Conservation (phyloP, 1,140 invertebrate species). For the Thereuonema tuberculata region DNA sequence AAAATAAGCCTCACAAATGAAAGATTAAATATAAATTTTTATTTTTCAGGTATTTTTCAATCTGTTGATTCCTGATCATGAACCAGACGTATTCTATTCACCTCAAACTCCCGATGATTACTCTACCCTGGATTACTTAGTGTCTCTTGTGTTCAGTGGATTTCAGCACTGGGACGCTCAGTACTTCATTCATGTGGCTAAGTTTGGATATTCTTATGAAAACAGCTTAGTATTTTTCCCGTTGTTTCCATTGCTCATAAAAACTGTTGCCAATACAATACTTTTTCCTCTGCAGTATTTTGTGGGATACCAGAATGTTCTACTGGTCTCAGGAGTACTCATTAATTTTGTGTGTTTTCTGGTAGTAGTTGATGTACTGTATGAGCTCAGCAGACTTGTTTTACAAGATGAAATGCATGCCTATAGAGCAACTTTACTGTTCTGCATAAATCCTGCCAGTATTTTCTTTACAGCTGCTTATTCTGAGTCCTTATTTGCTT, state of each 20-base stretch:
- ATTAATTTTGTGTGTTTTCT: constrained; percentile 65
- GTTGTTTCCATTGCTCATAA: constrained; percentile 56
- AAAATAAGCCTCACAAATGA: no score
- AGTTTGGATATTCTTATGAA: constrained; percentile 85
- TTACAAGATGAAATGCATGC: constrained; percentile 51
- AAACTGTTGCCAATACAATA: constrained; percentile 26
- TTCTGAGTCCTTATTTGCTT: constrained; percentile 75
- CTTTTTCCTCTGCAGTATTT: constrained; percentile 8
- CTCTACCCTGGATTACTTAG: constrained; percentile 41
- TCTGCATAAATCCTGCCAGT: constrained; percentile 82
- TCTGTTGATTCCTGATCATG: constrained; percentile 55
- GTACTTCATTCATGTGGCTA: constrained; percentile 83
- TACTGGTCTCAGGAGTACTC: constrained; percentile 49
- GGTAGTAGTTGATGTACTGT: constrained; percentile 51
- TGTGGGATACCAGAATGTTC: constrained; percentile 42
- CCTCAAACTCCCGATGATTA: constrained; percentile 31
- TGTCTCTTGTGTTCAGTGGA: constrained; percentile 52
- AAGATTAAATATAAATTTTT: no score
- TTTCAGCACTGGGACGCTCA: constrained; percentile 83
- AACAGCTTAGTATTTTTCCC: constrained; percentile 86
- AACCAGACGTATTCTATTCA: constrained; percentile 56
- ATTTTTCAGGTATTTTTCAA: constrained; percentile 54
- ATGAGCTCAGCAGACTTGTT: constrained; percentile 37
- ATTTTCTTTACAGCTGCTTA: constrained; percentile 88
- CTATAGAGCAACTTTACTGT: constrained; percentile 60